Conservation (phyloP, 2,888 invertebrate genomes). For the Drosophila limbata region DNA sequence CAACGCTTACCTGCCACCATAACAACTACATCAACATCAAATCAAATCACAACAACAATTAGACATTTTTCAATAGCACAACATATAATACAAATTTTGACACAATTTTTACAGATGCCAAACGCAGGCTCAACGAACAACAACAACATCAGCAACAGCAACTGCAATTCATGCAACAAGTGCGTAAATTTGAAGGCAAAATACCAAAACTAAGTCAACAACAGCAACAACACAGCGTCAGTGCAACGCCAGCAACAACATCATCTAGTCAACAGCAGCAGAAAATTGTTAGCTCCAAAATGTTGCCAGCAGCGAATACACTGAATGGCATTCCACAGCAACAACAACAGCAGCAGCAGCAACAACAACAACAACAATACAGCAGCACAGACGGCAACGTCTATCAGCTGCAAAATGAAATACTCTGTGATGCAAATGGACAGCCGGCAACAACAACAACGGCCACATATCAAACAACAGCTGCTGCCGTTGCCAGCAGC, state of each 20-base stretch:
- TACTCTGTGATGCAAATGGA: slow-evolving; percentile 81
- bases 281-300: slow-evolving; percentile 70
- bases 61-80: slow-evolving; percentile 12
- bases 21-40: slow-evolving; percentile 44
- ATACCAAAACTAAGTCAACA: slow-evolving; percentile 84
- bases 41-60: slow-evolving; percentile 36
- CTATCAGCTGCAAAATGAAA: slow-evolving; percentile 83
- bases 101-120: slow-evolving; percentile 71
- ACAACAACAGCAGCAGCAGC: slow-evolving; percentile 64
- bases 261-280: slow-evolving; percentile 59
- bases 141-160: slow-evolving; percentile 58
- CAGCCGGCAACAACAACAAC: slow-evolving; percentile 71
- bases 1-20: slow-evolving; percentile 50
- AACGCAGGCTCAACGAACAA: slow-evolving; percentile 74
- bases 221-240: slow-evolving; percentile 36
- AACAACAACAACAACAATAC: slow-evolving; percentile 69
- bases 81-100: slow-evolving; percentile 42
- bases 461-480: slow-evolving; percentile 69
- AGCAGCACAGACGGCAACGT: slow-evolving; percentile 81
- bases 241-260: slow-evolving; percentile 35
- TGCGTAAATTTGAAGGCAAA: slow-evolving; percentile 85
- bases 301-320: slow-evolving; percentile 82
- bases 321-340: slow-evolving; percentile 81
- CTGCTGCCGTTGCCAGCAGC: slow-evolving; percentile 61
- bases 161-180: slow-evolving; percentile 82